Evolutionary conservation across 2,888 invertebrate species (phyloP).

Genomic region (Andrena marginata): DNA sequence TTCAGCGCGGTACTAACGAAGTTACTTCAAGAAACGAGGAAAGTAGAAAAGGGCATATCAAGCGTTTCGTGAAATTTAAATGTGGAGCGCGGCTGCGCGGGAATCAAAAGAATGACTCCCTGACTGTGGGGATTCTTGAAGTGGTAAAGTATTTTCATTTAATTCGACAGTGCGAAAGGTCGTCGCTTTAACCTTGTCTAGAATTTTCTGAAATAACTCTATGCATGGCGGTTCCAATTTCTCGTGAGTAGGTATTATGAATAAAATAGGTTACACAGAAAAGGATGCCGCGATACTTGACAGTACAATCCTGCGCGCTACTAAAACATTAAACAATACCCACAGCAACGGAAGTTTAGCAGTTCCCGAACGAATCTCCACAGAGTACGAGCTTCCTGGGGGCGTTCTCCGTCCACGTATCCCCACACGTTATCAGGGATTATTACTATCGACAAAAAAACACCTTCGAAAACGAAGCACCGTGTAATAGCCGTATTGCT

Average conservation of each 20-base stretch:
- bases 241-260: too few species aligned
- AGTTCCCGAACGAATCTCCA: too few species aligned
- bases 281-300: too few species aligned
- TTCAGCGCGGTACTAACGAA: conserved; percentile 36
- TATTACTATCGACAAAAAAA: background rate
- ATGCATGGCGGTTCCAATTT: background rate
- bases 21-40: conserved; percentile 28
- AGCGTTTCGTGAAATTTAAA: conserved; percentile 15
- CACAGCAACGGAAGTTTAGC: too few species aligned
- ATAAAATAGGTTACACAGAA: too few species aligned
- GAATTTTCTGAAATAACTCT: background rate
- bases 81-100: background rate
- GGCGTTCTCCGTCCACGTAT: background rate
- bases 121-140: background rate
- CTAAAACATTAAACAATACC: too few species aligned
- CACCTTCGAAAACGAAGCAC: conserved; percentile 1
- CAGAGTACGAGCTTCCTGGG: too few species aligned
- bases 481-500: conserved; percentile 15
- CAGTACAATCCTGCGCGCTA: too few species aligned
- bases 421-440: background rate
- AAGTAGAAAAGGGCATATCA: background rate
- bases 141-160: conserved; percentile 1
- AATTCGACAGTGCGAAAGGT: background rate
- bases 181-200: background rate
- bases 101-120: background rate